A percentile compares a stretch with the other conserved stretches of the same genome.
phyloP scores from a whole-genome alignment of 2,113 vertebrate genomes.

The Gasterosteus nipponicus region DNA sequence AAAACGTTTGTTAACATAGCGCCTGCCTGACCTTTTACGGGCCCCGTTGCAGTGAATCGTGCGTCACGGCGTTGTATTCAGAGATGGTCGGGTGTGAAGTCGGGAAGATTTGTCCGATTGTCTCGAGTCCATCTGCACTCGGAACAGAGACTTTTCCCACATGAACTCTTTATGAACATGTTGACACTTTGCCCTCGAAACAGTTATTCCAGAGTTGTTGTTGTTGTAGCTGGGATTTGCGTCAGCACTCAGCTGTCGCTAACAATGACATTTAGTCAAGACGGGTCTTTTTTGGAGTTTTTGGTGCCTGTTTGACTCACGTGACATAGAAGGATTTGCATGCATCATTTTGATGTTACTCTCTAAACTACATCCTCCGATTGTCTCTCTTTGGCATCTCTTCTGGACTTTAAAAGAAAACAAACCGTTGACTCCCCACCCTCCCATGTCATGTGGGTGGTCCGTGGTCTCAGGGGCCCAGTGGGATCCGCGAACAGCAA shows the following conservation, averaged over 20 bases:
- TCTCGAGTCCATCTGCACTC: not conserved
- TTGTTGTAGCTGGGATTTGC: not conserved
- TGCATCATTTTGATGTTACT: not conserved
- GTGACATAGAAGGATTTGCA: not conserved
- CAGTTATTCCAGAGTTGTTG: constrained; percentile 16
- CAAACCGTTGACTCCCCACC: constrained; percentile 2
- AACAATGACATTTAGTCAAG: constrained; percentile 16
- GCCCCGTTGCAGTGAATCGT: constrained; percentile 22
- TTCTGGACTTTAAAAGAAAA: not conserved
- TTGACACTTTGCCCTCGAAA: constrained; percentile 7
- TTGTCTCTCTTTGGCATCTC: not conserved
- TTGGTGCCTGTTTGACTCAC: not conserved
- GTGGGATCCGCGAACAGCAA: constrained; percentile 30
- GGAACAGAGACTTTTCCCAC: not conserved
- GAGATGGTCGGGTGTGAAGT: constrained; percentile 23
- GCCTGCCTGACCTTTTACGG: constrained; percentile 60
- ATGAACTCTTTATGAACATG: not conserved
- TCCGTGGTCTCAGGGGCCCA: constrained; percentile 23
- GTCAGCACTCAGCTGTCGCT: constrained; percentile 17
- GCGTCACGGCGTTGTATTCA: constrained; percentile 11
- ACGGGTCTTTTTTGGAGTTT: not conserved
- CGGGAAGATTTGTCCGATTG: not conserved
- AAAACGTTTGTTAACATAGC: constrained; percentile 47
- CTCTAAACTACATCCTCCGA: not conserved
- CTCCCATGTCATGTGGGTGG: constrained; percentile 2